Conservation (phyloP, 2,797 vertebrate species). For the Gephyroberyx darwinii region DNA sequence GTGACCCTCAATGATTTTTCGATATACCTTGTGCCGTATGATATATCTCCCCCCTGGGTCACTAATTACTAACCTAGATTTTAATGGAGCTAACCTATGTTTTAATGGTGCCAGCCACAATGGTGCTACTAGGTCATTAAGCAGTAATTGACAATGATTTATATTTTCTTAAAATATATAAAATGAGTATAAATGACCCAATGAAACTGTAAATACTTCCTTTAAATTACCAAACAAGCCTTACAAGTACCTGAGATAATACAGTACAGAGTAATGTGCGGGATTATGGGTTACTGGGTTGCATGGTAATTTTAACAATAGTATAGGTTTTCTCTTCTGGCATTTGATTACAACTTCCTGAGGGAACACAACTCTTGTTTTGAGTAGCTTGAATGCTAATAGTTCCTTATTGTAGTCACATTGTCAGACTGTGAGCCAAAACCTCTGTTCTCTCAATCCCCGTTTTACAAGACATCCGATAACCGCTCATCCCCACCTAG, state of each 20-base stretch:
- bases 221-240: too few relatives aligned
- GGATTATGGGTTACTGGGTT: neutral
- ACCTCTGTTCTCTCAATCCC: constrained; percentile 22
- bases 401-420: neutral
- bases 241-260: too few relatives aligned
- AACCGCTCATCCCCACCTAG: constrained; percentile 43
- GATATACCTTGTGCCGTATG: constrained; percentile 31
- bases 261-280: too few relatives aligned
- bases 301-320: neutral
- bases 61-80: constrained; percentile 69
- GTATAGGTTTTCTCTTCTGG: neutral
- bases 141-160: constrained; percentile 45
- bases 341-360: neutral
- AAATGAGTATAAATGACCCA: constrained; percentile 37
- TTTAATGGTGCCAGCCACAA: constrained; percentile 37
- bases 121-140: constrained; percentile 54
- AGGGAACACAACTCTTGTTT: neutral
- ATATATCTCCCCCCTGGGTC: constrained; percentile 32
- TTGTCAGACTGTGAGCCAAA: constrained; percentile 7
- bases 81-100: constrained; percentile 49
- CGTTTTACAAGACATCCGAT: constrained; percentile 47
- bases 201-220: neutral
- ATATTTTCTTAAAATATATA: constrained; percentile 19
- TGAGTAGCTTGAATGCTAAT: neutral
- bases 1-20: constrained; percentile 49